Base-by-base conservation (phyloP, 2,888 invertebrate genomes). In the Stenotaenia linearis region DNA sequence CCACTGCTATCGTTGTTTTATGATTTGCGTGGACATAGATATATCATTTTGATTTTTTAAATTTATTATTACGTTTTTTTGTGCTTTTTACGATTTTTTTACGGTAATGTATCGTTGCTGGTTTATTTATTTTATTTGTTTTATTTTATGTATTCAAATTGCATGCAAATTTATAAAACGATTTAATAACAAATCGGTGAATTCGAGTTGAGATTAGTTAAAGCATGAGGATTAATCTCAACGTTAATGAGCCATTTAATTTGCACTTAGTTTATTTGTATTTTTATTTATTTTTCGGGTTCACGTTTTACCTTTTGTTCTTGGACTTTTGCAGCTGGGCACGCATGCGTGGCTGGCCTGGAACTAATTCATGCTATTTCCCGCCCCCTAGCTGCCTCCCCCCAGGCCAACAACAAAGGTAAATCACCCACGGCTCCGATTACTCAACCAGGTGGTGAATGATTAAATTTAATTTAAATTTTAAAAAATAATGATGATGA, bases 351-450 rank as follows among this genome's bases (percentile, higher is more conserved):
- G 45, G 28, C 40, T 77, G 40, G 40, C 37, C 77, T 45, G 45
- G 40, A 35, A 79, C 79, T 79, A 79, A 79, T 79, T 56, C 75
- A 40, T 56, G 75, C 75, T 79, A 74, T 79, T 79, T 79, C 37
- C 45, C 74, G 28, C 40, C 50, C 79, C 40, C 74, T 75, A 79
- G 79, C 80, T 81, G 81, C 30, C 78, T 79, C 81, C 78, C 81
- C 80, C 69, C 81, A 81, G 80, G 81, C 79, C 81, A 78, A 81
- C 79, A 77, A 77, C 79, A 81, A 81, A 81, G 81, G 81, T 81
- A 81, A 80, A 69, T 32, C 25, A 75, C 37, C 37, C 40, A 56
- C 23, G 12, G 78, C 28, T 75, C 76, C 35, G 35, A 75, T 75
- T 37, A 37, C 37, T 7, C 76, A n/a, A 37, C 18, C 75, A 28